phyloP scores from a whole-genome alignment of 1,140 invertebrate species.

The Caenorhabditis inopinata region DNA sequence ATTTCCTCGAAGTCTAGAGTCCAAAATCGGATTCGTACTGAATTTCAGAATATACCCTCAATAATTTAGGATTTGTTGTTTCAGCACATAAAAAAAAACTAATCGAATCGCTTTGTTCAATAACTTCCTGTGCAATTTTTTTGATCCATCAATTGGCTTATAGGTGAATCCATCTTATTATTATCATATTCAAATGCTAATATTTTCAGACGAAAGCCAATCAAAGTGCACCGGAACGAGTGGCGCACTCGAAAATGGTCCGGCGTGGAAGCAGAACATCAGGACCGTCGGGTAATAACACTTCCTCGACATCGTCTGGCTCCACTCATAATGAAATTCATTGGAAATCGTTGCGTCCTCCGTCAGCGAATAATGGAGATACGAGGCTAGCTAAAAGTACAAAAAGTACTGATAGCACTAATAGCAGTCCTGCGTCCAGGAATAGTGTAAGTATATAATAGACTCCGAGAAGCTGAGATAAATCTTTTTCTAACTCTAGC shows the following conservation, averaged over 20 bases:
- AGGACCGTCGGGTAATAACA: not conserved
- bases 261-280: not conserved
- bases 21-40: too few species aligned
- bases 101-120: not conserved
- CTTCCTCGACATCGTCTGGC: not conserved
- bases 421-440: not conserved
- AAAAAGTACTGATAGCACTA: not conserved
- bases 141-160: not conserved
- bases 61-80: too few species aligned
- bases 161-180: not conserved
- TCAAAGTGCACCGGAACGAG: not conserved
- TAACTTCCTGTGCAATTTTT: not conserved
- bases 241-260: conserved; percentile 13
- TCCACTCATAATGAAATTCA: not conserved
- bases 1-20: too few species aligned
- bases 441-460: not conserved
- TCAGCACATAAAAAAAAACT: not conserved
- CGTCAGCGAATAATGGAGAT: not conserved
- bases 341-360: not conserved
- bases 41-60: too few species aligned
- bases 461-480: too few species aligned
- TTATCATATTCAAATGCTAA: not conserved
- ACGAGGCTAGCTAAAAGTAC: not conserved
- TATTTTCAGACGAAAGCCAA: not conserved
- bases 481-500: too few species aligned